phyloP scores from a whole-genome alignment of 2,797 vertebrate species.

The Enteromius mattozi region DNA sequence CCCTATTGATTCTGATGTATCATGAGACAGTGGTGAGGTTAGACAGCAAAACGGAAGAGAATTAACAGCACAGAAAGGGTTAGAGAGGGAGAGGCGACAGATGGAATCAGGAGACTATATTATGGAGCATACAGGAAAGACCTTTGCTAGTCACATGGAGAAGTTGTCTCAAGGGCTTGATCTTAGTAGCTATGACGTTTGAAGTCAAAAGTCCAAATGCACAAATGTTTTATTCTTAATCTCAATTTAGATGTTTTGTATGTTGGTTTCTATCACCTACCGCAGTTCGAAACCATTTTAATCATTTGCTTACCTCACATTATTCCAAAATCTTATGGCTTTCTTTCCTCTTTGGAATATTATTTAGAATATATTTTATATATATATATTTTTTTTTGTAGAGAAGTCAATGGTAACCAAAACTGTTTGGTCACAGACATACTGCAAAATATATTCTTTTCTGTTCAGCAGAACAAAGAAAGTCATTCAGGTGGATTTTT shows the following conservation, averaged over 20 bases:
- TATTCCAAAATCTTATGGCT: not conserved
- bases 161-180: not conserved
- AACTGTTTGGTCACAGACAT: not conserved
- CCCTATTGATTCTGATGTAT: constrained; percentile 61
- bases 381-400: not conserved
- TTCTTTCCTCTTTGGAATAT: not conserved
- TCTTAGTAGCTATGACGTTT: not conserved
- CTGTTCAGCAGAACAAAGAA: not conserved
- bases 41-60: constrained; percentile 19
- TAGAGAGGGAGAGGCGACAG: constrained; percentile 52
- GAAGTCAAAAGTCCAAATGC: not conserved
- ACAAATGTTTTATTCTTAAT: not conserved
- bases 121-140: constrained; percentile 1
- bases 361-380: too few species aligned
- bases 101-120: constrained; percentile 22
- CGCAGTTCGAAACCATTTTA: not conserved
- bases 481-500: not conserved
- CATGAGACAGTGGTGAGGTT: constrained; percentile 50
- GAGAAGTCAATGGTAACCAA: not conserved
- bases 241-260: not conserved
- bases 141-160: not conserved
- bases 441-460: not conserved
- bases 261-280: not conserved
- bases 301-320: not conserved
- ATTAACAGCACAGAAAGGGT: not conserved